Evolutionary conservation across 1,140 invertebrate species (phyloP).

Genomic region (Drosophila ercepeae): DNA sequence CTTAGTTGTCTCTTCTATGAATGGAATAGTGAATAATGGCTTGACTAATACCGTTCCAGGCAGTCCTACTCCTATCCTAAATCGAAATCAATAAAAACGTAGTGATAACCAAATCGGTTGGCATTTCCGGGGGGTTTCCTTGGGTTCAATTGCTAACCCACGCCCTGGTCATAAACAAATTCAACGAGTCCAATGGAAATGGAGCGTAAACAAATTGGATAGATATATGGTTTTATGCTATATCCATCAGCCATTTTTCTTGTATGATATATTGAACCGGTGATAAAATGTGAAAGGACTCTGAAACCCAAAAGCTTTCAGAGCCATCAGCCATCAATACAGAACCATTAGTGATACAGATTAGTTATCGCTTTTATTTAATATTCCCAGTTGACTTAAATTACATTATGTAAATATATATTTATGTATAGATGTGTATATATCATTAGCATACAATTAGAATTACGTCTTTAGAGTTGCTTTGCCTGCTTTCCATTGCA

Average conservation of each 20-base stretch:
- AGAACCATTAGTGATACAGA: slow-evolving; percentile 46
- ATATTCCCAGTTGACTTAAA: slow-evolving; percentile 78
- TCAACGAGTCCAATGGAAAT: neutral
- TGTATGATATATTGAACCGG: too few relatives aligned
- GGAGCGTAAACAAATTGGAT: slow-evolving; percentile 22
- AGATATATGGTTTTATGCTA: slow-evolving; percentile 9
- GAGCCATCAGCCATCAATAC: neutral
- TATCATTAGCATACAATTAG: slow-evolving; percentile 74
- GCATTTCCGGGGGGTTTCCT: slow-evolving; percentile 10
- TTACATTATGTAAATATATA: slow-evolving; percentile 70
- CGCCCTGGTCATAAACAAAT: neutral
- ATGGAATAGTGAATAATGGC: neutral
- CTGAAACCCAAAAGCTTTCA: neutral
- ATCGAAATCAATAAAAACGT: slow-evolving; percentile 5
- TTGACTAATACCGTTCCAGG: neutral
- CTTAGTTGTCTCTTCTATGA: neutral
- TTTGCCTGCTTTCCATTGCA: slow-evolving; percentile 71
- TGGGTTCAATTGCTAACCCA: neutral
- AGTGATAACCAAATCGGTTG: neutral
- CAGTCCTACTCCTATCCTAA: neutral
- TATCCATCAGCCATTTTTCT: neutral
- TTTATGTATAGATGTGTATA: slow-evolving; percentile 59
- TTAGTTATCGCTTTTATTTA: slow-evolving; percentile 75
- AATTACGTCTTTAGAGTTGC: slow-evolving; percentile 79
- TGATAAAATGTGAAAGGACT: neutral